Conservation (phyloP, 2,113 vertebrate genomes). For the Ancistrus triradiatus region DNA sequence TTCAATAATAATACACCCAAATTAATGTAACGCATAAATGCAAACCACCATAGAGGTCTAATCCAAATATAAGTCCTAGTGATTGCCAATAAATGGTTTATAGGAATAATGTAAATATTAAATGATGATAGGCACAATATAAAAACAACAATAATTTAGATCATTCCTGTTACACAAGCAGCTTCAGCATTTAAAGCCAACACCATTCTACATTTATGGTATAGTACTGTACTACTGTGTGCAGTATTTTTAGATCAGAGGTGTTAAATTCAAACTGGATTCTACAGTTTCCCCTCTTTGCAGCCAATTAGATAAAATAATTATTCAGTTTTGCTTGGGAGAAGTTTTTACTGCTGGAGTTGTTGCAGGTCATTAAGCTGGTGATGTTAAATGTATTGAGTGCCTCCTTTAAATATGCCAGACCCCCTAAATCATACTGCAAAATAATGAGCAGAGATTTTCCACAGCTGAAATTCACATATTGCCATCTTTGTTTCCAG, state of each 20-base stretch:
- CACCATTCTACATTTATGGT: too few relatives aligned
- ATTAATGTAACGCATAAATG: constrained; percentile 12
- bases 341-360: too few relatives aligned
- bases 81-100: neutral
- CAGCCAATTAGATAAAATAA: constrained; percentile 14
- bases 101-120: too few relatives aligned
- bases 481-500: neutral
- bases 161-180: too few relatives aligned
- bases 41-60: neutral
- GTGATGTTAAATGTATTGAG: constrained; percentile 9
- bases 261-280: constrained; percentile 1
- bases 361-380: constrained; percentile 11
- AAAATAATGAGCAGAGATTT: constrained; percentile 12
- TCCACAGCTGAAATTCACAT: neutral
- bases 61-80: neutral
- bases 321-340: neutral
- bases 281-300: neutral
- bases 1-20: constrained; percentile 32
- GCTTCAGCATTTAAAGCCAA: too few relatives aligned
- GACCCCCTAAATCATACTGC: neutral
- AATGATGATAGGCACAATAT: too few relatives aligned
- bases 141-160: too few relatives aligned
- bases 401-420: constrained; percentile 6
- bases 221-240: neutral
- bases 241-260: neutral